Percentiles rank a stretch among this genome's conserved stretches.
Evolutionary conservation across 2,888 invertebrate species (phyloP).

Genomic region (Galeruca laticollis): DNA sequence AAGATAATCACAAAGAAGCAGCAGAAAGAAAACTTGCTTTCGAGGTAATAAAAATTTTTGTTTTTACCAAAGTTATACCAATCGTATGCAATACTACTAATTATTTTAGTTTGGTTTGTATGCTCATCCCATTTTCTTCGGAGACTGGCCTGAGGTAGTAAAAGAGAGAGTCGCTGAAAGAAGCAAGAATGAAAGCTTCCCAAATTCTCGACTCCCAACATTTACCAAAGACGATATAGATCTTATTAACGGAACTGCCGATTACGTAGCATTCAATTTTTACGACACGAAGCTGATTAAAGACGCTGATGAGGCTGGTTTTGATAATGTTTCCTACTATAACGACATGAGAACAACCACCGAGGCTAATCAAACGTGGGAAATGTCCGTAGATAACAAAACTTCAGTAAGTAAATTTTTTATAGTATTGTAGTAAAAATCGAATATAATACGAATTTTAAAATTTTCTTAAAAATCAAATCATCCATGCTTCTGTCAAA

Average conservation of each 20-base stretch:
- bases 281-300: constrained; percentile 64
- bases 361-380: constrained; percentile 8
- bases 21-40: constrained; percentile 71
- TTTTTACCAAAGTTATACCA: not conserved
- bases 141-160: constrained; percentile 78
- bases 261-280: constrained; percentile 80
- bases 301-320: constrained; percentile 2
- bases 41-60: constrained; percentile 63
- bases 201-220: constrained; percentile 72
- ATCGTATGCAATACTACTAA: too few relatives aligned
- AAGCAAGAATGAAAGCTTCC: constrained; percentile 66
- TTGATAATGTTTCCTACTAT: constrained; percentile 9
- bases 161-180: constrained; percentile 70
- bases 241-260: constrained; percentile 72
- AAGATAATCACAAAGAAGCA: constrained; percentile 71
- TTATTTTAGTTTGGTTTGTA: constrained; percentile 48
- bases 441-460: too few relatives aligned
- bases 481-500: too few relatives aligned
- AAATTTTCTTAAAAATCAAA: too few relatives aligned
- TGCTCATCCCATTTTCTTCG: constrained; percentile 71
- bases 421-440: too few relatives aligned
- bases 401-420: not conserved
- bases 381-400: constrained; percentile 17
- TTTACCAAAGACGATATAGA: constrained; percentile 73
- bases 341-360: constrained; percentile 26